Percentiles rank a stretch among this genome's conserved stretches.
phyloP scores from a whole-genome alignment of 2,797 vertebrate genomes.

The Pogoniulus pusillus region DNA sequence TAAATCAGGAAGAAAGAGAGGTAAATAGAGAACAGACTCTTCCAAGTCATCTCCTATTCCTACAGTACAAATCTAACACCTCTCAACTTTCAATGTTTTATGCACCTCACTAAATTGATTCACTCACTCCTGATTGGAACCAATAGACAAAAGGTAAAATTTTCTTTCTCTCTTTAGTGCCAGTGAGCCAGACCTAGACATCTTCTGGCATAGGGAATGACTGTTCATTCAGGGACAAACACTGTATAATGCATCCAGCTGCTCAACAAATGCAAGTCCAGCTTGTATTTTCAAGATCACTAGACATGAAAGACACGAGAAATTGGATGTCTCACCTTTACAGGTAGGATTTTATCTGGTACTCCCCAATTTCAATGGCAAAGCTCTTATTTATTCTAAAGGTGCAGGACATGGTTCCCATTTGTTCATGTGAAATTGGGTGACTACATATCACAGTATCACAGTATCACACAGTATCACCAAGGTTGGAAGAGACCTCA shows the following conservation, averaged over 20 bases:
- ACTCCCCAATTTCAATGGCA: not conserved
- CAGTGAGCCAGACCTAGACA: not conserved
- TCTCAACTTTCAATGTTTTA: not conserved
- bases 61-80: not conserved
- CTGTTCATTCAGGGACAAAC: not conserved
- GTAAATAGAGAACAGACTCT: conserved; percentile 39
- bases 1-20: conserved; percentile 17
- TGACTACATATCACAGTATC: not conserved
- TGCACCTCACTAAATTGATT: not conserved
- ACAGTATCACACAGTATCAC: too few species aligned
- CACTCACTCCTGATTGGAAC: not conserved
- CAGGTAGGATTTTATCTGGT: not conserved
- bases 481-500: too few species aligned
- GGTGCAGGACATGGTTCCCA: not conserved
- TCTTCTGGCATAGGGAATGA: not conserved
- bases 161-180: not conserved
- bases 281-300: conserved; percentile 18
- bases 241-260: not conserved
- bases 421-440: not conserved
- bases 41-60: not conserved
- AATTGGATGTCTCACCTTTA: not conserved
- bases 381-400: not conserved
- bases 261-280: not conserved
- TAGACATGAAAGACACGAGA: not conserved
- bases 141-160: not conserved